Conservation (phyloP, 2,113 vertebrate genomes). For the Equus przewalskii region DNA sequence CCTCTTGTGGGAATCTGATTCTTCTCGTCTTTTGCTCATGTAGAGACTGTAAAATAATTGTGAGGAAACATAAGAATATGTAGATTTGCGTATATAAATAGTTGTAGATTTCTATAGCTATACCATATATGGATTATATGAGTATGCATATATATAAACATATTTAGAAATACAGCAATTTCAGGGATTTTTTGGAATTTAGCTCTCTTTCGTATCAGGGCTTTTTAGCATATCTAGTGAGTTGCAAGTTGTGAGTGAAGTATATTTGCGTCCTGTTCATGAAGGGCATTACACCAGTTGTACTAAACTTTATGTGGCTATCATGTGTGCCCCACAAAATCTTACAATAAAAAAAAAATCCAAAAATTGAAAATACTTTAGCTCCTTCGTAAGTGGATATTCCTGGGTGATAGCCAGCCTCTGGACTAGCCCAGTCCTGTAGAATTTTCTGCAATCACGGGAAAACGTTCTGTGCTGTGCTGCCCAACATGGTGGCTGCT, state of each 20-base stretch:
- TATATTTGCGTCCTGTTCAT: background rate
- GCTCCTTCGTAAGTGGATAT: background rate
- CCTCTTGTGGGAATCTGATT: background rate
- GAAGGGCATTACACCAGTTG: background rate
- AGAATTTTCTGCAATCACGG: background rate
- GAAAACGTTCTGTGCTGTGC: background rate
- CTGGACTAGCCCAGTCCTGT: background rate
- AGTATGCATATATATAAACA: background rate
- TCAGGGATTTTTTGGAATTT: background rate
- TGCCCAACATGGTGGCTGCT: background rate
- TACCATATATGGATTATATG: accelerated
- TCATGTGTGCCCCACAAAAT: too few species aligned
- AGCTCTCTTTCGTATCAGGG: background rate
- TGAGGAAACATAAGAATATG: background rate
- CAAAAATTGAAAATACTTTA: background rate
- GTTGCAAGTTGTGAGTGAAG: too few species aligned
- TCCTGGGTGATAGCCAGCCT: background rate
- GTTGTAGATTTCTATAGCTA: accelerated
- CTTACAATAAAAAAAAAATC: background rate
- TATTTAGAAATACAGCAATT: background rate
- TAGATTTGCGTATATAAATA: accelerated
- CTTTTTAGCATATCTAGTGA: background rate
- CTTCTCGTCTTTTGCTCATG: too few species aligned
- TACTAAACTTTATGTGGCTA: too few species aligned
- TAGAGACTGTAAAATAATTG: too few species aligned